A percentile compares a stretch with the other conserved stretches of the same genome.
phyloP scores from a whole-genome alignment of 2,113 vertebrate species.

The Hemibagrus wyckioides region DNA sequence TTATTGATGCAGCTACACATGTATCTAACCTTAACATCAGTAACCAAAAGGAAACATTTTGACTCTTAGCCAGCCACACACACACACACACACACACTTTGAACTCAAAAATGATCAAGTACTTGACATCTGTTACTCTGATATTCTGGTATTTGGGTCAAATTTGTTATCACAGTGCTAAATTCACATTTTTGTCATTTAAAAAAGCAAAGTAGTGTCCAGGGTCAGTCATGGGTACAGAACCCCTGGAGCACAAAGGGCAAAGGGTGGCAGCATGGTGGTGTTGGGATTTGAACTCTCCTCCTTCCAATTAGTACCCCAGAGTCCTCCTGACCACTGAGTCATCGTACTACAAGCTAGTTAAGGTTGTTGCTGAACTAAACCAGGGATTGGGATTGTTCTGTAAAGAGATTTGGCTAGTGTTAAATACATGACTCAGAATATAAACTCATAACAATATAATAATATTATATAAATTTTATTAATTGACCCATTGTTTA shows the following conservation, averaged over 20 bases:
- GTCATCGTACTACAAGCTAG: no score
- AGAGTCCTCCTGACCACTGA: no score
- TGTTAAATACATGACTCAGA: background rate
- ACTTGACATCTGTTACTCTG: background rate
- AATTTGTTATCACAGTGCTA: background rate
- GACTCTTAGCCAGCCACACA: background rate
- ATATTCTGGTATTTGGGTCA: background rate
- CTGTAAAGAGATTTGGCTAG: background rate
- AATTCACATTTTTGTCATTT: background rate
- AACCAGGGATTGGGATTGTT: background rate
- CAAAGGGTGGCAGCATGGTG: conserved; percentile 4
- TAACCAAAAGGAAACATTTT: background rate
- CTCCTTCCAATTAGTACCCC: background rate
- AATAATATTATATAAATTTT: background rate
- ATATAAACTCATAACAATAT: background rate
- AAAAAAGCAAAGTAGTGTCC: background rate
- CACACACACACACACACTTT: background rate
- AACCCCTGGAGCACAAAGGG: background rate
- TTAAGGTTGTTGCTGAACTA: background rate
- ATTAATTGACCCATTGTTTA: background rate
- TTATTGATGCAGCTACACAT: no score
- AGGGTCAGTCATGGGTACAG: conserved; percentile 2
- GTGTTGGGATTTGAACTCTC: conserved; percentile 1
- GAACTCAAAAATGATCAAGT: background rate
- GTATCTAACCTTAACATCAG: background rate